Conservation (phyloP, 2,113 vertebrate genomes). For the Progne subis region DNA sequence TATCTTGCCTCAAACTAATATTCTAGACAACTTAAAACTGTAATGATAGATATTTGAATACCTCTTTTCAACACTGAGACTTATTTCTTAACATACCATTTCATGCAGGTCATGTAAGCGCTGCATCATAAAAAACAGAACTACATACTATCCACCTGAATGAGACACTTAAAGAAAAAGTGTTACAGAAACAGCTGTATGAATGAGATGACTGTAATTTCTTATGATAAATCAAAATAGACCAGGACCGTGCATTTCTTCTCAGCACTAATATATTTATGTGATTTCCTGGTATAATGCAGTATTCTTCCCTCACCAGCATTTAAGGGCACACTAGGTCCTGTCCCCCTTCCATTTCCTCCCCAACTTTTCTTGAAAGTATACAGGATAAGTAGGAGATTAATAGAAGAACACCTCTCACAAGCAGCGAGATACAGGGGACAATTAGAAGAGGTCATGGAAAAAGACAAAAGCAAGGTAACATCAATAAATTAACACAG, state of each 20-base stretch:
- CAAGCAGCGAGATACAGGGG: not conserved
- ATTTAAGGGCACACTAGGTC: not conserved
- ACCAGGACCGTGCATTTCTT: not conserved
- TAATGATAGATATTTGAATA: not conserved
- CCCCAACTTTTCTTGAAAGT: not conserved
- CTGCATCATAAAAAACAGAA: not conserved
- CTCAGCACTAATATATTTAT: not conserved
- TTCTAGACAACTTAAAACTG: not conserved
- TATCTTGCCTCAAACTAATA: not conserved
- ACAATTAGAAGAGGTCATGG: not conserved
- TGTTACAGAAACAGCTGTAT: not conserved
- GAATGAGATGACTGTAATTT: not conserved
- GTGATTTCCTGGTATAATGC: not conserved
- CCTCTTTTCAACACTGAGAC: not conserved
- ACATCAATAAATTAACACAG: not conserved
- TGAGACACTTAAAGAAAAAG: not conserved
- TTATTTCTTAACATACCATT: not conserved
- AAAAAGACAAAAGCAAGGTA: not conserved
- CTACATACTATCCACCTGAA: not conserved
- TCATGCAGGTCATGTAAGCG: not conserved
- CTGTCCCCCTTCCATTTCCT: too few species aligned
- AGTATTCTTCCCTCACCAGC: not conserved
- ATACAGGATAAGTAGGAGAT: not conserved
- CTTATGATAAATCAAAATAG: not conserved
- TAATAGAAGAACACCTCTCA: not conserved